phyloP scores from a whole-genome alignment of 1,140 invertebrate species.

The Trachymyrmex cornetzi region DNA sequence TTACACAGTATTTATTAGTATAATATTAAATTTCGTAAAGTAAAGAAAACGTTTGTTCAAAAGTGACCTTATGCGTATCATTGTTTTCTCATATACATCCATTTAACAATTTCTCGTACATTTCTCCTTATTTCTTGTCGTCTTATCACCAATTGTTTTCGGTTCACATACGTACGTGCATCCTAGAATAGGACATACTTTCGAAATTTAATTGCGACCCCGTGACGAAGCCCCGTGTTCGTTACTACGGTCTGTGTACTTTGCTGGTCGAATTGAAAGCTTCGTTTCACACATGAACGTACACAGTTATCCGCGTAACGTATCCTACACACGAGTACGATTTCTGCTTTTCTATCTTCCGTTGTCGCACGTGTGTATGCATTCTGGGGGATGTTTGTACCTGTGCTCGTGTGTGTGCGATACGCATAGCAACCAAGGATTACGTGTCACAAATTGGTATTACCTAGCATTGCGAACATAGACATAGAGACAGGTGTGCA shows the following conservation, averaged over 20 bases:
- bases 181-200: constrained; percentile 54
- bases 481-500: constrained; percentile 63
- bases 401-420: constrained; percentile 4
- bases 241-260: constrained; percentile 57
- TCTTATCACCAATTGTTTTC: constrained; percentile 35
- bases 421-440: constrained; percentile 74
- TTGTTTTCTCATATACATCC: not conserved
- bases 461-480: constrained; percentile 56
- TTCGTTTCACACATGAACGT: constrained; percentile 53
- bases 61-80: not conserved
- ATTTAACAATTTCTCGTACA: not conserved
- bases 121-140: constrained; percentile 12
- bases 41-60: not conserved
- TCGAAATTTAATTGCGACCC: constrained; percentile 65
- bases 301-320: constrained; percentile 11
- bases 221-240: constrained; percentile 64
- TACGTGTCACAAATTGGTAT: constrained; percentile 78
- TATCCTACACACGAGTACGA: not conserved
- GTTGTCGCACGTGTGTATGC: constrained; percentile 2
- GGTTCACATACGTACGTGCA: constrained; percentile 34
- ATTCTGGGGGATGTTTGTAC: not conserved
- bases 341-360: constrained; percentile 61
- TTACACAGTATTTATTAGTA: not conserved
- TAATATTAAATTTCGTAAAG: not conserved
- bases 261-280: constrained; percentile 69